Evolutionary conservation across 2,113 vertebrate species (phyloP).

Genomic region (Scomber scombrus): DNA sequence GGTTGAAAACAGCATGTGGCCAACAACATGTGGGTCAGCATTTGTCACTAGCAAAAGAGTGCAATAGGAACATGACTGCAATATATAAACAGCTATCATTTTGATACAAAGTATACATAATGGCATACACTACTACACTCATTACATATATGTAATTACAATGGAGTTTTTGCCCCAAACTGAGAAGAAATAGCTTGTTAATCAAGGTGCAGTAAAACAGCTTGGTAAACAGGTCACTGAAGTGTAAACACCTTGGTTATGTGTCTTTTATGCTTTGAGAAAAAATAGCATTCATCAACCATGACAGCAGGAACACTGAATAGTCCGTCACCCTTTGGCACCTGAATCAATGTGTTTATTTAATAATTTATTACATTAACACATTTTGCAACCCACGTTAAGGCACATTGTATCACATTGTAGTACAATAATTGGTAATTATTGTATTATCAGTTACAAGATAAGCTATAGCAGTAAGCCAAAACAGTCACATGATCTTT

Average conservation of each 20-base stretch:
- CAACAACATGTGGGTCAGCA: constrained; percentile 19
- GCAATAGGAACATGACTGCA: neutral
- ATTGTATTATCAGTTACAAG: neutral
- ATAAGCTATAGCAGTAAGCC: neutral
- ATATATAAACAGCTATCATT: no score
- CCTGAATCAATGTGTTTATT: neutral
- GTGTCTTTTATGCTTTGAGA: neutral
- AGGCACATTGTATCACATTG: neutral
- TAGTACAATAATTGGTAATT: neutral
- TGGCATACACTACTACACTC: no score
- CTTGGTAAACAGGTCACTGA: neutral
- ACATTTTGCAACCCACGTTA: neutral
- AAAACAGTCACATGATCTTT: constrained; percentile 6
- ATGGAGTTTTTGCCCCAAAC: neutral
- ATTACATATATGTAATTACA: neutral
- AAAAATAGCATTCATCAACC: neutral
- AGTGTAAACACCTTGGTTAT: constrained; percentile 18
- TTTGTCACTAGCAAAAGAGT: neutral
- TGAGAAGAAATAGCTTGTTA: neutral
- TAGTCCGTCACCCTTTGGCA: neutral
- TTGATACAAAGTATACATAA: neutral
- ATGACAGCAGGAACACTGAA: neutral
- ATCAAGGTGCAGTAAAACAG: constrained; percentile 8
- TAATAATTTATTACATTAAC: neutral
- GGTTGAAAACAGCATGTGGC: constrained; percentile 44